Base-by-base conservation (phyloP, 1,140 invertebrate genomes). In the Drosophila truncata region DNA sequence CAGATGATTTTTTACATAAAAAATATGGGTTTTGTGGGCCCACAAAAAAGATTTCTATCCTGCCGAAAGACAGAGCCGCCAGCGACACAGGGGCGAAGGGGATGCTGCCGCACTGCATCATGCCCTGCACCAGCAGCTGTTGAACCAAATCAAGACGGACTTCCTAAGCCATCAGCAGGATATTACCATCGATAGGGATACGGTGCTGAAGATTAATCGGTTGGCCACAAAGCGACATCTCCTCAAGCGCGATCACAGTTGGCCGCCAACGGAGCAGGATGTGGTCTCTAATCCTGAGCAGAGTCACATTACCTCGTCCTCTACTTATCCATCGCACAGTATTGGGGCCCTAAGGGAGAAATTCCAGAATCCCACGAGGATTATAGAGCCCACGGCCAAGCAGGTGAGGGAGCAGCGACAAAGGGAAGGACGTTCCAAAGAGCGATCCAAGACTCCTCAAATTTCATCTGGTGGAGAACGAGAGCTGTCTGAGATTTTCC, bases 191-290 rank as follows among this genome's bases (percentile, higher is more conserved):
- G 92, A 92, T 63, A 64, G 92, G 50, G 92, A 93, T 47, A 92
- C 92, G 4, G 92, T 93, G 35, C 54, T 93, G n/a, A 83, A 90
- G 50, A 93, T 93, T 58, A 93, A 93, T 70, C 88, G 92, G 0
- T 27, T 91, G 63, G 78, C 87, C 39, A 85, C 82, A 54, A 84
- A 90, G 9, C 65, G 80, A 1, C 78, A 86, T 71, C 62, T 91
- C 27, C 79, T 83, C 46, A 90, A 80, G 55, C 71, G 92, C 14
- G 92, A 93, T 59, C 80, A 93, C 75, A 93, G 92, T 46, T 93
- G 92, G 92, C 92, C 92, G 16, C 92, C 92, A 9, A 39, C 63
- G 13, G 75, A 80, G 42, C 47, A 39, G 20, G 70, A 62, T 31
- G 33, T 35, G 10, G 8, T 11, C 13, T 18, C 39, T 50, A 62